Conservation (phyloP, 2,113 vertebrate genomes). For the Mungos mungo region DNA sequence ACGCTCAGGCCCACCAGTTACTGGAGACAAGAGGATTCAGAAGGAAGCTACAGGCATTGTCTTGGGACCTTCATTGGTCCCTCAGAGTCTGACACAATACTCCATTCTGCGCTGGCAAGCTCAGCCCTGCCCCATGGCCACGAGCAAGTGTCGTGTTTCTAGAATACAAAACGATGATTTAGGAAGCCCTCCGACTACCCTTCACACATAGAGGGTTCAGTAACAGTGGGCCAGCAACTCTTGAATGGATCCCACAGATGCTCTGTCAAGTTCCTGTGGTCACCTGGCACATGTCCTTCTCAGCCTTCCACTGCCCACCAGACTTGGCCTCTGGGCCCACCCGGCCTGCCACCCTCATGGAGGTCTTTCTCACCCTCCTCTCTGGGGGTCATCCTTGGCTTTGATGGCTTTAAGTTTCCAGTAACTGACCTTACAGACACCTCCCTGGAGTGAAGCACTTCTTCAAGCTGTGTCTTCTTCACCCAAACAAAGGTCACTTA, state of each 20-base stretch:
- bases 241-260: too few relatives aligned
- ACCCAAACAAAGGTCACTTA: too few relatives aligned
- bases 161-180: neutral
- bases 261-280: neutral
- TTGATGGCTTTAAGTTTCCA: neutral
- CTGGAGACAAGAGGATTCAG: neutral
- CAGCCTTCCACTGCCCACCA: neutral
- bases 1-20: rapidly evolving
- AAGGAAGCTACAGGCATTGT: rapidly evolving
- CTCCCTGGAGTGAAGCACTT: too few relatives aligned
- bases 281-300: rapidly evolving
- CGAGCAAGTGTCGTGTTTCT: too few relatives aligned
- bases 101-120: rapidly evolving
- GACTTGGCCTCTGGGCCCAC: neutral
- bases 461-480: neutral
- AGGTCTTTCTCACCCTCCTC: neutral
- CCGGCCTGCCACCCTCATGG: too few relatives aligned
- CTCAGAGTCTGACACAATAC: neutral
- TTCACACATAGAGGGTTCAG: neutral
- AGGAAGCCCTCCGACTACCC: neutral
- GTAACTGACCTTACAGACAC: neutral
- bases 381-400: too few relatives aligned
- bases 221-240: neutral
- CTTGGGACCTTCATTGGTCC: rapidly evolving
- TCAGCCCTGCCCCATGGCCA: rapidly evolving